Percentiles rank a stretch among this genome's conserved stretches.
Evolutionary conservation across 2,113 vertebrate species (phyloP).

Genomic region (Piaya cayana): DNA sequence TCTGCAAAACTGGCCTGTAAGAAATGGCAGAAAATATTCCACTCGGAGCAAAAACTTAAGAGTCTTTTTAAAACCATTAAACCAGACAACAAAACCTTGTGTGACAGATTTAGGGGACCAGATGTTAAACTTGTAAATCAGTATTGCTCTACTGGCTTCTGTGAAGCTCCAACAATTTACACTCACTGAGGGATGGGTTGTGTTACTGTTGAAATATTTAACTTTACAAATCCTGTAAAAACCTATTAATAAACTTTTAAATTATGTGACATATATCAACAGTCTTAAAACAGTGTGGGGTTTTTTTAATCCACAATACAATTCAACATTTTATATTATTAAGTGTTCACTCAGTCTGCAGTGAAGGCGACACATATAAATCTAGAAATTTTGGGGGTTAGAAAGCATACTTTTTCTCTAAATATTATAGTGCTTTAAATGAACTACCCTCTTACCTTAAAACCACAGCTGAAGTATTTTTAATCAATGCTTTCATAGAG

Average conservation of each 20-base stretch:
- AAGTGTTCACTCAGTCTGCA: not conserved
- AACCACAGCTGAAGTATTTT: not conserved
- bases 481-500: not conserved
- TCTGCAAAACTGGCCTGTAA: not conserved
- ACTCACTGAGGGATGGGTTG: not conserved
- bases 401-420: not conserved
- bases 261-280: not conserved
- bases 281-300: not conserved
- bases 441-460: not conserved
- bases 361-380: not conserved
- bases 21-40: not conserved
- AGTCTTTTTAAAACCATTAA: not conserved
- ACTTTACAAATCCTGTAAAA: not conserved
- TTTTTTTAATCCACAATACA: not conserved
- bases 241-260: not conserved
- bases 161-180: not conserved
- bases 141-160: not conserved
- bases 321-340: not conserved
- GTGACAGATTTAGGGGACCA: not conserved
- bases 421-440: not conserved
- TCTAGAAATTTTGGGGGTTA: not conserved
- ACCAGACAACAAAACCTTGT: not conserved
- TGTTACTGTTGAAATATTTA: not conserved
- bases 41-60: not conserved
- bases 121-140: conserved; percentile 2